phyloP scores from a whole-genome alignment of 2,113 vertebrate genomes.

The Spea multiplicata region DNA sequence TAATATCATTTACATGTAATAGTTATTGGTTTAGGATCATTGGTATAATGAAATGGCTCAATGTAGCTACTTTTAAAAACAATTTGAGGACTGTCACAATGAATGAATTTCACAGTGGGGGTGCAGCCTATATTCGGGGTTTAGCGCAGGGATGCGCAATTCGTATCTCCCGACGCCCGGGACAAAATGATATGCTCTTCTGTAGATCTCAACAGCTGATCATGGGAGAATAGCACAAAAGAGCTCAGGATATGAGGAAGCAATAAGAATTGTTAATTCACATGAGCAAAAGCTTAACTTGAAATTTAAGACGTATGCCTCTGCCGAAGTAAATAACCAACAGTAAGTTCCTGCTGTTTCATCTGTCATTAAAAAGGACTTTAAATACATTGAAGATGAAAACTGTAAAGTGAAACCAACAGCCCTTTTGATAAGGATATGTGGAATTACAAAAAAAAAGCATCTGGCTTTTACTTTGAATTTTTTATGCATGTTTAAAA shows the following conservation, averaged over 20 bases:
- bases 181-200: neutral
- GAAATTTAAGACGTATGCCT: slow-evolving; percentile 40
- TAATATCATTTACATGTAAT: no score
- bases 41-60: no score
- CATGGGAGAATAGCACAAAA: slow-evolving; percentile 8
- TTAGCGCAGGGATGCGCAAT: no score
- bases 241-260: slow-evolving; percentile 14
- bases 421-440: slow-evolving; percentile 25
- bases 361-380: neutral
- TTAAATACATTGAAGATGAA: slow-evolving; percentile 40
- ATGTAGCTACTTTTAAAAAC: no score
- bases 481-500: slow-evolving; percentile 26
- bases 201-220: slow-evolving; percentile 24
- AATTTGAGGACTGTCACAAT: no score
- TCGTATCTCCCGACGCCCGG: no score
- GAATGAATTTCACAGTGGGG: no score
- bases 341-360: slow-evolving; percentile 9
- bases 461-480: slow-evolving; percentile 19
- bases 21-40: no score
- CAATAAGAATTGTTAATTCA: slow-evolving; percentile 30
- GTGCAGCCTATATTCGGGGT: no score
- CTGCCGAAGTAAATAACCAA: slow-evolving; percentile 32
- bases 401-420: slow-evolving; percentile 30
- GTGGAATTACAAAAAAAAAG: neutral
- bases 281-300: slow-evolving; percentile 25